Conservation (phyloP, 2,113 vertebrate species). For the Junco hyemalis region DNA sequence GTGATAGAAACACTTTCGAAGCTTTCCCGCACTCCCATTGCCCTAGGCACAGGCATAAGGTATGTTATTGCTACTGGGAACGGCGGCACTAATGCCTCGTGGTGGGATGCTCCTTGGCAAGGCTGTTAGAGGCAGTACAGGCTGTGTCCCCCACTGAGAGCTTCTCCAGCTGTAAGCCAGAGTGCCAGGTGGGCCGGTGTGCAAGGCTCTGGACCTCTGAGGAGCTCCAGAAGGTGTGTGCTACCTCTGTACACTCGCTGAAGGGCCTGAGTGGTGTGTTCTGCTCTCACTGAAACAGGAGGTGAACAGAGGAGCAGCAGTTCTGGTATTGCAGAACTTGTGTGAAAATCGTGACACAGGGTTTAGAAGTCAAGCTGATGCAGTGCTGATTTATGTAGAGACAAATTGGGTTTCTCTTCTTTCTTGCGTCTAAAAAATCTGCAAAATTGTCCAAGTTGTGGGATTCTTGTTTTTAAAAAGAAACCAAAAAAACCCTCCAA, state of each 20-base stretch:
- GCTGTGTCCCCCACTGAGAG: background rate
- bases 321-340: background rate
- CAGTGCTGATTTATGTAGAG: background rate
- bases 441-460: background rate
- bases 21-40: constrained; percentile 85
- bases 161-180: background rate
- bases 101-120: background rate
- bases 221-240: accelerated
- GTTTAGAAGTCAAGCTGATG: background rate
- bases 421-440: background rate
- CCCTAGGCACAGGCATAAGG: constrained; percentile 89
- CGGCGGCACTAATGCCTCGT: background rate
- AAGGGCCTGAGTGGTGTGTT: background rate
- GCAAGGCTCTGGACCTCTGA: background rate
- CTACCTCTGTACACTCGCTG: accelerated
- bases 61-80: constrained; percentile 18
- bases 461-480: background rate
- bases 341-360: accelerated
- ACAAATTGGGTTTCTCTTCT: background rate
- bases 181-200: background rate
- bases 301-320: background rate
- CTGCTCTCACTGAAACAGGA: background rate
- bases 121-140: background rate
- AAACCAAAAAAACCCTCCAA: accelerated
- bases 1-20: constrained; percentile 94